phyloP scores from a whole-genome alignment of 2,888 invertebrate species.

The Amphiduros pacificus region DNA sequence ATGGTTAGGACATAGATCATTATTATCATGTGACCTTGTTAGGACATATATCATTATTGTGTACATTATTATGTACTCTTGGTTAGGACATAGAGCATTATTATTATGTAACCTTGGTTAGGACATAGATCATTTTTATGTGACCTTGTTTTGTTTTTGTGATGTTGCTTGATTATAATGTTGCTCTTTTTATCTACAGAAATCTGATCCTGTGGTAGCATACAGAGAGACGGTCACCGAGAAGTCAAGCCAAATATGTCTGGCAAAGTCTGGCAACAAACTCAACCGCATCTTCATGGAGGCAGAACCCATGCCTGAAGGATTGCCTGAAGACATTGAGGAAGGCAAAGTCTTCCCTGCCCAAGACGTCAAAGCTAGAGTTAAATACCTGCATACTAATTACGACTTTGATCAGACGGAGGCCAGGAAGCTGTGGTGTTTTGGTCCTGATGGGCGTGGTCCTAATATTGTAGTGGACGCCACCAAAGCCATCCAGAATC shows the following conservation, averaged over 20 bases:
- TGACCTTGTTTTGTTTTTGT: too few species aligned
- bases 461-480: constrained; percentile 32
- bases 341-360: constrained; percentile 12
- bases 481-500: constrained; percentile 30
- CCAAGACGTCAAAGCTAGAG: constrained; percentile 28
- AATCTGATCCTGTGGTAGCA: constrained; percentile 30
- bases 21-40: too few species aligned
- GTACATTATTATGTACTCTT: too few species aligned
- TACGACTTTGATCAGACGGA: constrained; percentile 25
- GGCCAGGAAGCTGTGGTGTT: constrained; percentile 31
- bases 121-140: too few species aligned
- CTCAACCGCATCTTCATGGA: constrained; percentile 31
- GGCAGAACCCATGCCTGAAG: constrained; percentile 29
- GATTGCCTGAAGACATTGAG: constrained; percentile 30
- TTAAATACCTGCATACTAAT: constrained; percentile 25
- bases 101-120: too few species aligned
- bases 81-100: too few species aligned
- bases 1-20: too few species aligned
- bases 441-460: constrained; percentile 32
- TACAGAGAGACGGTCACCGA: constrained; percentile 33
- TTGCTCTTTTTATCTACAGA: background rate
- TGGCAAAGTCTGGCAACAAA: constrained; percentile 36
- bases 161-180: too few species aligned
- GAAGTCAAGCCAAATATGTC: constrained; percentile 24
- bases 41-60: too few species aligned